Base-by-base conservation (phyloP, 2,113 vertebrate genomes). In the Nanorana parkeri region DNA sequence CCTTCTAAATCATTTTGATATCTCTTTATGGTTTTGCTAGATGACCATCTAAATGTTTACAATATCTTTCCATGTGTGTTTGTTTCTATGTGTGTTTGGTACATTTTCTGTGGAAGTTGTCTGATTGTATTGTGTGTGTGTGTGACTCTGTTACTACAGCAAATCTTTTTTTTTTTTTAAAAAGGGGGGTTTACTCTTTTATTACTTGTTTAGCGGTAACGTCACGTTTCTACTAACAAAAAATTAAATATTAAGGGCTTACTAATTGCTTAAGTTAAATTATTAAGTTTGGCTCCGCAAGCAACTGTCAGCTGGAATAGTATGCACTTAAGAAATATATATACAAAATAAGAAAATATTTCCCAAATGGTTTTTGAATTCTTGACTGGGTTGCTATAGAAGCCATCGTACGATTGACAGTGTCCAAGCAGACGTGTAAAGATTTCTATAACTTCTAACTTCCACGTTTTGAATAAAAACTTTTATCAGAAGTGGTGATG, bases 191-290 rank as follows among this genome's bases (percentile, higher is more conserved):
- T 97, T 95, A 99, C 98, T 99, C 96, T 99, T 98, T 98, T 99
- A 98, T 99, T 96, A 96, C 96, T 99, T 95, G 95, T 97, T 99
- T 96, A 98, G 95, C 90, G 97, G 98, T 99, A 99, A 99, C 98
- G 97, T 98, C 97, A 98, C 97, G 92, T 95, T 94, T 95, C 92
- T 95, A 95, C 94, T 94, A 95, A 95, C 94, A 91, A 92, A 36
- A 94, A 93, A 91, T 92, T 91, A 88, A 91, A 91, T 91, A 87
- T 92, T 91, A 90, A 88, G 0, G 87, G 90, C 91, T 87, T 29
- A 84, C 88, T 93, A 93, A 94, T 92, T 93, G 91, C 91, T 88
- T 88, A 89, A 89, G 87, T 90, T 89, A 92, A 94, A 91, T 83
- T 58, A 23, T 24, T 88, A 91, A 89, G 88, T 90, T 92, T 93